phyloP scores from a whole-genome alignment of 2,113 vertebrate species.

The Ptyas mucosa region DNA sequence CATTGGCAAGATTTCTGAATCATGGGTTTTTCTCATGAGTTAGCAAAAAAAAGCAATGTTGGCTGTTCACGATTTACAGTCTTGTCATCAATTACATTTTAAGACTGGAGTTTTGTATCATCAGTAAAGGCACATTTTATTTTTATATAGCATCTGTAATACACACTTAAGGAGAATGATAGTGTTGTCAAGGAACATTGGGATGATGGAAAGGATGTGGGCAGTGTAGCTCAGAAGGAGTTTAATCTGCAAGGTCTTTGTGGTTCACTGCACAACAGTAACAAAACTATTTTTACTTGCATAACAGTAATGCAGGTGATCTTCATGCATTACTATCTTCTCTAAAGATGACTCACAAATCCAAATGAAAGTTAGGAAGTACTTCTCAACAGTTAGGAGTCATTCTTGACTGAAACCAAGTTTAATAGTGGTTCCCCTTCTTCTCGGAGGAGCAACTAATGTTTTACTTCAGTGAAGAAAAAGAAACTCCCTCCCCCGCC shows the following conservation, averaged over 20 bases:
- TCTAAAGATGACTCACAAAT: background rate
- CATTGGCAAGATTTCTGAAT: constrained; percentile 44
- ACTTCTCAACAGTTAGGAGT: background rate
- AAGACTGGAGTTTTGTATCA: constrained; percentile 40
- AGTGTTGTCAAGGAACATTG: constrained; percentile 26
- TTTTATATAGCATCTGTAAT: constrained; percentile 56
- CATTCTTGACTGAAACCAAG: background rate
- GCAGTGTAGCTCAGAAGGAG: background rate
- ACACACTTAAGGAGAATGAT: constrained; percentile 44
- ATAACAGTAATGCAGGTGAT: background rate
- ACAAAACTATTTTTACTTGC: background rate
- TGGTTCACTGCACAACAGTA: background rate
- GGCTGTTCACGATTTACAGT: constrained; percentile 23
- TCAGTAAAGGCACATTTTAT: constrained; percentile 54
- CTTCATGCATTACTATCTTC: background rate
- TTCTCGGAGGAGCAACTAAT: background rate
- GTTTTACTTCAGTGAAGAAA: background rate
- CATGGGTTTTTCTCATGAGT: constrained; percentile 59
- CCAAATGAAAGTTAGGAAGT: background rate
- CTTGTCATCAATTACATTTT: constrained; percentile 46
- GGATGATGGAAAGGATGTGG: constrained; percentile 10
- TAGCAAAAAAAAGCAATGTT: constrained; percentile 53
- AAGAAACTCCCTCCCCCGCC: background rate
- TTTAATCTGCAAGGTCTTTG: constrained; percentile 18
- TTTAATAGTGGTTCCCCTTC: background rate